phyloP scores from a whole-genome alignment of 2,113 vertebrate species.

The Gobius niger region DNA sequence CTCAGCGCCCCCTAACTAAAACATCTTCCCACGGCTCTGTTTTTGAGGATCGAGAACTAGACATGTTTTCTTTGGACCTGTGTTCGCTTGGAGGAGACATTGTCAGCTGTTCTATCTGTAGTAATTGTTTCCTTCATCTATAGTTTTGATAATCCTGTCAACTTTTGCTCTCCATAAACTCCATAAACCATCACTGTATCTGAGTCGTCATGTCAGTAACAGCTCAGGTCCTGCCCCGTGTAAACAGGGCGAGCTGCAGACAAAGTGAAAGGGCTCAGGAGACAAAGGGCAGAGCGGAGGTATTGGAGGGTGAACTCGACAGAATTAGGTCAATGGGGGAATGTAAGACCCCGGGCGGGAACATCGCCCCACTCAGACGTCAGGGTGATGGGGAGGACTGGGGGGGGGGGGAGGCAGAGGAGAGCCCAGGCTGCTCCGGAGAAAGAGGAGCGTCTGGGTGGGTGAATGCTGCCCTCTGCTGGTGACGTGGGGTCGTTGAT shows the following conservation, averaged over 20 bases:
- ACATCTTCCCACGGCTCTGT: too few relatives aligned
- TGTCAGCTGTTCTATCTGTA: too few relatives aligned
- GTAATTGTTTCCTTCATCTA: too few relatives aligned
- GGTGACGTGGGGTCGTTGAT: constrained; percentile 4
- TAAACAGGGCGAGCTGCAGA: neutral
- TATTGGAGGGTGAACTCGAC: constrained; percentile 36
- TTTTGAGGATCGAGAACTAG: too few relatives aligned
- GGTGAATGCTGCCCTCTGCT: constrained; percentile 57
- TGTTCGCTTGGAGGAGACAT: too few relatives aligned
- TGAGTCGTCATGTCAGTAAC: too few relatives aligned
- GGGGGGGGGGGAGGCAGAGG: constrained; percentile 1
- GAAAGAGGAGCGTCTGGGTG: neutral
- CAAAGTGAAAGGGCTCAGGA: constrained; percentile 13
- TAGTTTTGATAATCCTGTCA: too few relatives aligned
- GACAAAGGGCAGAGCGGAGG: constrained; percentile 28
- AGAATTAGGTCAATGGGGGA: constrained; percentile 73
- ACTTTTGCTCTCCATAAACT: too few relatives aligned
- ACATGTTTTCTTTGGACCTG: too few relatives aligned
- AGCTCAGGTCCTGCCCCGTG: neutral
- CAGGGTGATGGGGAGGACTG: neutral
- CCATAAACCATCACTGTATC: too few relatives aligned
- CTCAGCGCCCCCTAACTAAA: too few relatives aligned
- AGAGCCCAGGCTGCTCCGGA: constrained; percentile 21
- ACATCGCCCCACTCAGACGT: constrained; percentile 48
- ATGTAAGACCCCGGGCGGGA: constrained; percentile 38